Percentiles rank a stretch among this genome's conserved stretches.
Conservation (phyloP, 30 jellyfish, hydroid and myxozoan species). For the Nemopilema nomurai region DNA sequence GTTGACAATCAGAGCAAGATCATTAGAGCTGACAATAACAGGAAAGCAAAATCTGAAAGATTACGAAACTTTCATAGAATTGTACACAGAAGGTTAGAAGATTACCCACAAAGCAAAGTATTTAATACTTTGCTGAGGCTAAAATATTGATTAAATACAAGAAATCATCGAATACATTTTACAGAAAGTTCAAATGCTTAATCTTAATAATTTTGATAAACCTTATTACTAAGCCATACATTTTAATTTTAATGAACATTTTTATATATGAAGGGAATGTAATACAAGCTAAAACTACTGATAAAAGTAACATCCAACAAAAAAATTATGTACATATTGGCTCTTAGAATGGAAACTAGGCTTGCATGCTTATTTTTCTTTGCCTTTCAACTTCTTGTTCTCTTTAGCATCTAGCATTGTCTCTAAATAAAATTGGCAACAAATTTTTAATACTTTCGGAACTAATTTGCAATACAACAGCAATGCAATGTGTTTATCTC, state of each 20-base stretch:
- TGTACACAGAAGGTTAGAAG: no score
- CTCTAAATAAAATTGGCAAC: conserved; percentile 1
- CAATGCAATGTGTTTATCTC: neutral
- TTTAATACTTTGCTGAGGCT: no score
- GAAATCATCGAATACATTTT: neutral
- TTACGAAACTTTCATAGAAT: no score
- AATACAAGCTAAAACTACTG: neutral
- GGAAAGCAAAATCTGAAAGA: no score
- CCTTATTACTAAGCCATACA: neutral
- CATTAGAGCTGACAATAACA: no score
- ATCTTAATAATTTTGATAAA: no score
- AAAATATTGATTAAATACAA: neutral
- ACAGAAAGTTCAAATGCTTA: neutral
- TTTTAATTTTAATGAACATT: neutral
- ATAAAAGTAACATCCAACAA: neutral
- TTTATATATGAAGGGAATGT: neutral
- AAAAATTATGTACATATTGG: neutral
- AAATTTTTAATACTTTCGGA: neutral
- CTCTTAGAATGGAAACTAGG: neutral
- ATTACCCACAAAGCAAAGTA: no score
- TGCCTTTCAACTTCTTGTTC: conserved; percentile 31
- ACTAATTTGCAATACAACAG: no score
- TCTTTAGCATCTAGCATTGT: conserved; percentile 48
- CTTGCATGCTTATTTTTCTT: conserved; percentile 8
- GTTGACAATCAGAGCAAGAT: no score